These are phyloP conservation scores for Echiichthys vipera DNA, from an alignment of 2,797 vertebrate genomes.

Conservation along the genomic window DNA sequence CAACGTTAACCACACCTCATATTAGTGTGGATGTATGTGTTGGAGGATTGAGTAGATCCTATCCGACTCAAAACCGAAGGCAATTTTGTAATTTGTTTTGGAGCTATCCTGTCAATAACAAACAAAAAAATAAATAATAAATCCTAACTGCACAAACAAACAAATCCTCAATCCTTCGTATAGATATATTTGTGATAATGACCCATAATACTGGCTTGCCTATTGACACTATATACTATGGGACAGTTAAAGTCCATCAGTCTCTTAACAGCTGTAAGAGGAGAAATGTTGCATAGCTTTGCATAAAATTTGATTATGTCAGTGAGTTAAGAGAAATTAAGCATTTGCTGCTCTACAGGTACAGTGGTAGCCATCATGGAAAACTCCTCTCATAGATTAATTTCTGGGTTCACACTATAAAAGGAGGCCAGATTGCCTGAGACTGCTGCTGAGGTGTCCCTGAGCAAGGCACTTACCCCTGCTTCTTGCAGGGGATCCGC, in stretches of 20 bases:
- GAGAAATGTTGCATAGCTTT: slow-evolving; percentile 68
- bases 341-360: background rate
- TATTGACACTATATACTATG: background rate
- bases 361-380: slow-evolving; percentile 7
- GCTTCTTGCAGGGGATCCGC: slow-evolving; percentile 44
- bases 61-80: accelerated
- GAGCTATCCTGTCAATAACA: background rate
- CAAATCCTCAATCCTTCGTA: background rate
- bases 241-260: background rate
- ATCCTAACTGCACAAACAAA: slow-evolving; percentile 19
- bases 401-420: background rate
- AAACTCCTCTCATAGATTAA: background rate
- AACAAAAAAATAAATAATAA: slow-evolving; percentile 7
- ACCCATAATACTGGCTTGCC: background rate
- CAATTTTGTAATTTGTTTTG: background rate
- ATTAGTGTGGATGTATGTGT: no score
- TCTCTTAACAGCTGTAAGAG: background rate
- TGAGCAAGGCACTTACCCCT: slow-evolving; percentile 68
- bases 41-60: no score
- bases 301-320: slow-evolving; percentile 3
- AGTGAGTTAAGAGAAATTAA: slow-evolving; percentile 21
- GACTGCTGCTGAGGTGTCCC: slow-evolving; percentile 39
- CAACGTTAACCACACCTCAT: no score
- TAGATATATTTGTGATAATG: slow-evolving; percentile 2
- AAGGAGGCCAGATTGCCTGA: background rate